Evolutionary conservation across 2,797 vertebrate genomes (phyloP), one percentile per base, ranked within the genome.

Genomic region (Cygnus olor): DNA sequence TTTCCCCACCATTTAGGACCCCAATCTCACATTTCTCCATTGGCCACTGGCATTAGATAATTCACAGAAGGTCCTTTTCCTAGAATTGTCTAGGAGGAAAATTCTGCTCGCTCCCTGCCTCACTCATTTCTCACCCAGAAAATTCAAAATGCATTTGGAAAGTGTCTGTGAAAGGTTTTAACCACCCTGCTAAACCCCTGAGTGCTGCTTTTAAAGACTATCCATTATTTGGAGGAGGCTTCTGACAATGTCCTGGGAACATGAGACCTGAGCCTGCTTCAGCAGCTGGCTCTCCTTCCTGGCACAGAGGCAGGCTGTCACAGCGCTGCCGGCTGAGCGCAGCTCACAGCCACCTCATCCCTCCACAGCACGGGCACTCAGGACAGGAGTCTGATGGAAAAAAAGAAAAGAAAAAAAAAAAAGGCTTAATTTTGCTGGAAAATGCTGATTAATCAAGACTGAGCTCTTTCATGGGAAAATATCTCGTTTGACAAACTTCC

Each of bases 261-360:
- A 17, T 5, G 70, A 93, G 92, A 60, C n/a, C 78, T 32, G 86
- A 53, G 90, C 27, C 53, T 85, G 80, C 61, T 20, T 70, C 74
- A 87, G 94, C 96, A 97, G 96, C 96, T 97, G 96, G 92, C 86
- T 95, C 69, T 87, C 92, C 96, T 96, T 97, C 68, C 72, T 93
- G 94, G 90, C 96, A 85, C 93, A 89, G 84, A 15, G 0, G 65
- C 68, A 12, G 57, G 84, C 95, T 93, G 96, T 93, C 95, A 91
- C 32, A 0, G 1, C 0, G 2, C 80, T 24, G 89, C 86, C 0
- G 25, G 27, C 85, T 3, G 53, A 94, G 88, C 2, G 0, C 2
- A 0, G 53, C 88, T 96, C 95, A 63, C 93, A 42, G 90, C 60
- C 95, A 95, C 95, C 95, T 95, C 94, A 89, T 89, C 79, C 36